Conservation (phyloP, 2,113 vertebrate genomes). For the Mobula birostris region DNA sequence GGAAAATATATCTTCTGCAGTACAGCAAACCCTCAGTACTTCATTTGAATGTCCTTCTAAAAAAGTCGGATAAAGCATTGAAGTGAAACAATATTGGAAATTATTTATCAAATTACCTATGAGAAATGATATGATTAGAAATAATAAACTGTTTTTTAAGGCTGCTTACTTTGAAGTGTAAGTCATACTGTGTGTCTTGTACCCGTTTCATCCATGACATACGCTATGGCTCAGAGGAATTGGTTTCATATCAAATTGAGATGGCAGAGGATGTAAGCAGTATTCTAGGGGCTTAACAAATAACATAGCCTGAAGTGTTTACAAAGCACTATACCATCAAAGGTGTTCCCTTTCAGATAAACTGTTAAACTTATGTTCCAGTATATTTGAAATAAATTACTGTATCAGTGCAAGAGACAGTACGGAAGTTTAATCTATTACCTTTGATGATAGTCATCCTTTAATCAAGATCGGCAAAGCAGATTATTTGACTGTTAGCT, state of each 20-base stretch:
- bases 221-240: neutral
- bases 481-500: neutral
- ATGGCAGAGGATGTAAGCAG: neutral
- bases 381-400: neutral
- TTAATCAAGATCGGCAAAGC: neutral
- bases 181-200: neutral
- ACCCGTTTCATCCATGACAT: neutral
- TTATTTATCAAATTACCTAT: neutral
- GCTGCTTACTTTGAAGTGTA: neutral
- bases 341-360: neutral
- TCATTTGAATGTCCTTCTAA: neutral
- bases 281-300: neutral
- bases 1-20: neutral
- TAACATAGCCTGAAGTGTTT: neutral
- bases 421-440: neutral
- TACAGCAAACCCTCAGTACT: neutral
- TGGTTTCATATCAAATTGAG: neutral
- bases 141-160: neutral
- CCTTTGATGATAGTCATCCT: neutral
- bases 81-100: neutral
- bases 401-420: neutral
- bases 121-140: neutral
- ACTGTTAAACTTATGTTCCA: neutral
- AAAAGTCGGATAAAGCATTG: neutral
- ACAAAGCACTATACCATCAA: neutral